Evolutionary conservation across 2,113 vertebrate species (phyloP).

Genomic region (Gracilinanus agilis): DNA sequence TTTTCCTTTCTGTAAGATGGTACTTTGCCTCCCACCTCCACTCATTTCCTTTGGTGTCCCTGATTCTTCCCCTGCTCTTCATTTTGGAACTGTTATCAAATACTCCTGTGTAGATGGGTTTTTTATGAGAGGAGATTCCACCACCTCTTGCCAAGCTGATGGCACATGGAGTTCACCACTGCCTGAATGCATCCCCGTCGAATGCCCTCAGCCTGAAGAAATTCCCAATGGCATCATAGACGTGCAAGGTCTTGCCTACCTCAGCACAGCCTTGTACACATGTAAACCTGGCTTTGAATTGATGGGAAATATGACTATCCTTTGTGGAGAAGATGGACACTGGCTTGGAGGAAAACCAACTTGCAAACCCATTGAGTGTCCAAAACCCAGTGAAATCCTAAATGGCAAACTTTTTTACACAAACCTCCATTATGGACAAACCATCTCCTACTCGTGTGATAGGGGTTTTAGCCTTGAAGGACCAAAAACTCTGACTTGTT

Average conservation of each 20-base stretch:
- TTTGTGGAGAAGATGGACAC: conserved; percentile 95
- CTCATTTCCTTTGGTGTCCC: conserved; percentile 91
- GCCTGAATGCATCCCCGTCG: conserved; percentile 95
- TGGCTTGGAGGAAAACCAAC: conserved; percentile 95
- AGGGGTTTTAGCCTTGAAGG: conserved; percentile 94
- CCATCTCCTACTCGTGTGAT: conserved; percentile 90
- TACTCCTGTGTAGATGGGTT: conserved; percentile 96
- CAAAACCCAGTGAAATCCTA: conserved; percentile 88
- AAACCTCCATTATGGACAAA: conserved; percentile 91
- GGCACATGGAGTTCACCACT: conserved; percentile 92
- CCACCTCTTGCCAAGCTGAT: conserved; percentile 88
- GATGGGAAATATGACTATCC: conserved; percentile 91
- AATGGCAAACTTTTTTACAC: conserved; percentile 90
- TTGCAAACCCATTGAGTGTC: conserved; percentile 93
- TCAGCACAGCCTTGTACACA: conserved; percentile 95
- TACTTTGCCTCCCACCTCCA: conserved; percentile 90
- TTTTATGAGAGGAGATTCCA: conserved; percentile 86
- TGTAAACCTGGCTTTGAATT: conserved; percentile 94
- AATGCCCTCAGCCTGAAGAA: conserved; percentile 96
- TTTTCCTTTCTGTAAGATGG: conserved; percentile 93
- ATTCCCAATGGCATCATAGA: conserved; percentile 94
- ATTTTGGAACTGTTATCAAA: conserved; percentile 88
- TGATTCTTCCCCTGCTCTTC: conserved; percentile 80
- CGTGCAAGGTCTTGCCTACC: conserved; percentile 97
- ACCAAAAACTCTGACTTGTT: conserved; percentile 88